These are phyloP conservation scores for Samia ricini DNA, from an alignment of 1,140 invertebrate genomes.

Conservation along the genomic window DNA sequence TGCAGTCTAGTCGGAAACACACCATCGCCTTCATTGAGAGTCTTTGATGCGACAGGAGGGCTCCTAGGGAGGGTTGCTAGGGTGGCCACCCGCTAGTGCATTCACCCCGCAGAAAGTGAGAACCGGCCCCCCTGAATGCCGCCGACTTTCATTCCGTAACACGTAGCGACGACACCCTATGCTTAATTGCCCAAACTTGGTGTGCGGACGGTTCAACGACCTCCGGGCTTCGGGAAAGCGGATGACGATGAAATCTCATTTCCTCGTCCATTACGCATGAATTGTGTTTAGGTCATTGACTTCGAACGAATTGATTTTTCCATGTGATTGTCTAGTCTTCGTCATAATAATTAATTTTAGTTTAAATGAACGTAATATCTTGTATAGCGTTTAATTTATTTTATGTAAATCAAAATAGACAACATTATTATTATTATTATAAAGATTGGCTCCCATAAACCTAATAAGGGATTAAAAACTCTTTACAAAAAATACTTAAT, in stretches of 20 bases:
- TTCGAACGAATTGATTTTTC: neutral
- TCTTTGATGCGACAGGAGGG: slow-evolving; percentile 63
- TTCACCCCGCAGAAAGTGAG: slow-evolving; percentile 71
- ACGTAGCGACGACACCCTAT: slow-evolving; percentile 59
- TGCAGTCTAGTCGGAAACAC: slow-evolving; percentile 23
- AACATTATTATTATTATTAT: too few relatives aligned
- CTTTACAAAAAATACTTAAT: too few relatives aligned
- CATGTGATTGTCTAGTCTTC: neutral
- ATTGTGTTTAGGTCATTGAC: slow-evolving; percentile 2
- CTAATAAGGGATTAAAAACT: too few relatives aligned
- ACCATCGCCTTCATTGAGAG: slow-evolving; percentile 51
- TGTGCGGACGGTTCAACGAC: slow-evolving; percentile 59
- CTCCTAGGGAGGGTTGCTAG: slow-evolving; percentile 37
- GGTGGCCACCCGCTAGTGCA: slow-evolving; percentile 58
- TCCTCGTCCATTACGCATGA: slow-evolving; percentile 1
- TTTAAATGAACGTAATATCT: neutral
- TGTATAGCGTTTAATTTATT: too few relatives aligned
- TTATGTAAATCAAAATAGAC: too few relatives aligned
- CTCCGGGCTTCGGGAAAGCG: slow-evolving; percentile 40
- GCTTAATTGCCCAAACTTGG: slow-evolving; percentile 69
- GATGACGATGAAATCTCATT: slow-evolving; percentile 22
- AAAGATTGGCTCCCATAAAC: too few relatives aligned
- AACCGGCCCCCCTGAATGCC: slow-evolving; percentile 41
- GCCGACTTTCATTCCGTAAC: slow-evolving; percentile 61
- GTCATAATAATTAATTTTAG: neutral